Percentiles rank a stretch among this genome's conserved stretches.
Evolutionary conservation across 2,888 invertebrate genomes (phyloP).

Genomic region (Machimus atricapillus): DNA sequence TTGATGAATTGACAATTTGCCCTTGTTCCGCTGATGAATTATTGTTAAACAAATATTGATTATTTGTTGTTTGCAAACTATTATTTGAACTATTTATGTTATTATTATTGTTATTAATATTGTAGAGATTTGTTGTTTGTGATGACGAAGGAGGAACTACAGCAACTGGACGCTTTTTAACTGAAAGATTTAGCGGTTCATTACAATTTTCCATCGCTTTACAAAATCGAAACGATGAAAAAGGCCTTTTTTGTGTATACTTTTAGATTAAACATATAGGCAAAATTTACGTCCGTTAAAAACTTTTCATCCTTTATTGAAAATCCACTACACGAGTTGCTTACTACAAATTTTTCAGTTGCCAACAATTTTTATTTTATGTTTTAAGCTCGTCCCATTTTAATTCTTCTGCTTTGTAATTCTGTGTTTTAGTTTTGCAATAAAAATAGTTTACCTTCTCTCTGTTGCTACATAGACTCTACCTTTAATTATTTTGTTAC

Average conservation of each 20-base stretch:
- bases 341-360: neutral
- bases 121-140: slow-evolving; percentile 19
- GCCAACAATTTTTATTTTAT: neutral
- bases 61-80: slow-evolving; percentile 32
- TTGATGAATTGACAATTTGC: slow-evolving; percentile 34
- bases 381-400: slow-evolving; percentile 12
- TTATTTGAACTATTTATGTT: slow-evolving; percentile 42
- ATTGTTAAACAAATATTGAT: slow-evolving; percentile 4
- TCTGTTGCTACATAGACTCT: neutral
- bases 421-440: neutral
- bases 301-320: neutral
- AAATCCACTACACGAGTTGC: neutral
- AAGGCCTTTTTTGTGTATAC: neutral
- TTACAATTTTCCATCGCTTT: slow-evolving; percentile 52
- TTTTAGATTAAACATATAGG: neutral
- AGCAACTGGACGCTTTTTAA: slow-evolving; percentile 65
- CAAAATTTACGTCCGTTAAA: neutral
- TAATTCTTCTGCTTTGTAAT: neutral
- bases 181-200: slow-evolving; percentile 64
- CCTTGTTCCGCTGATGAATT: neutral
- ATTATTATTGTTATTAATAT: slow-evolving; percentile 42
- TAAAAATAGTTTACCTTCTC: neutral
- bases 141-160: slow-evolving; percentile 65
- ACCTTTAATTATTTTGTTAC: neutral
- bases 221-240: slow-evolving; percentile 37